Evolutionary conservation across 2,113 vertebrate species (phyloP).

Genomic region (Sinocyclocheilus maitianheensis): DNA sequence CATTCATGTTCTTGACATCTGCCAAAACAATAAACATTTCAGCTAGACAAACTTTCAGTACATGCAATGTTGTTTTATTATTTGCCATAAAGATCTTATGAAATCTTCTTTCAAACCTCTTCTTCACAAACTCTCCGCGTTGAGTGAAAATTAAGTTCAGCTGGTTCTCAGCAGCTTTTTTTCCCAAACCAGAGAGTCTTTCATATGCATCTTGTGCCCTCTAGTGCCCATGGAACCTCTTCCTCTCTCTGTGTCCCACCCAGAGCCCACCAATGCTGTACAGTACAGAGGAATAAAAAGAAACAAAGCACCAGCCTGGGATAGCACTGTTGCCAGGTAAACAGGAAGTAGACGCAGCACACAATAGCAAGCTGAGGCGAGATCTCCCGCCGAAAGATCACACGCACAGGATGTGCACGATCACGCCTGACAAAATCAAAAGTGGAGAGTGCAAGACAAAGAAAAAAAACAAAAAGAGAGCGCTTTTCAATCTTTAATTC

Average conservation of each 20-base stretch:
- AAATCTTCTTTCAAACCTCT: not conserved
- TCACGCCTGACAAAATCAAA: slow-evolving; percentile 48
- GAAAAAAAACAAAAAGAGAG: slow-evolving; percentile 22
- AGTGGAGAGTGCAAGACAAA: slow-evolving; percentile 19
- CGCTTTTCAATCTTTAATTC: slow-evolving; percentile 58
- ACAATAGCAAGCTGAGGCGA: slow-evolving; percentile 35
- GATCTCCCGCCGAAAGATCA: slow-evolving; percentile 34
- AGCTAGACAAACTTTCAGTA: not conserved
- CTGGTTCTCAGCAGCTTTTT: not conserved
- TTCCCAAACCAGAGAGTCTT: not conserved
- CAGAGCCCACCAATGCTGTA: not conserved
- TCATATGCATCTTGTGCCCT: slow-evolving; percentile 60
- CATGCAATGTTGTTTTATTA: not conserved
- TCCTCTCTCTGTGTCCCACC: not conserved
- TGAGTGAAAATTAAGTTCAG: not conserved
- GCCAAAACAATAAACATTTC: slow-evolving; percentile 6
- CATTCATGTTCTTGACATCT: not conserved
- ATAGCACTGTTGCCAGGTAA: slow-evolving; percentile 36
- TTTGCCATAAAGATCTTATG: not conserved
- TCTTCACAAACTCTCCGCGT: not conserved
- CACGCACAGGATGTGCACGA: slow-evolving; percentile 42
- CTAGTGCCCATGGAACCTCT: slow-evolving; percentile 51
- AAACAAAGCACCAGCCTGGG: not conserved
- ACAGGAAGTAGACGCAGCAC: slow-evolving; percentile 35
- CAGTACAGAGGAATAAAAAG: slow-evolving; percentile 14